Base-by-base conservation (phyloP, 2,888 invertebrate genomes). In the Schizaphis graminum region DNA sequence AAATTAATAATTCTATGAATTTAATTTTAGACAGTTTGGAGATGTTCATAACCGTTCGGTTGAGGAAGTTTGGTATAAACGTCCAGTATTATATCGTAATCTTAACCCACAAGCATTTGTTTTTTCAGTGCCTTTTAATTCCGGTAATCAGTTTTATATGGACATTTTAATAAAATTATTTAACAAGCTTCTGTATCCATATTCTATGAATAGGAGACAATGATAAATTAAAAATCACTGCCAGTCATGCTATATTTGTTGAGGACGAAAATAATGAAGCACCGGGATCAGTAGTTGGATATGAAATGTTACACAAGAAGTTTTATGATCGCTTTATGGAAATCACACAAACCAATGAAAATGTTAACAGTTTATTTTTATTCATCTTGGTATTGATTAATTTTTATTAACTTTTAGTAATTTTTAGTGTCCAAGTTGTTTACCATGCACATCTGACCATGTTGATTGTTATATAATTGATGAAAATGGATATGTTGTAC, bases 51-150 rank as follows among this genome's bases (percentile, higher is more conserved):
- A 96, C 10, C 97, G 97, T 92, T 97, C 98, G 0, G 98, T 98
- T 49, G 98, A 99, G 95, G 98, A 98, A 96, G 97, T 98, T 0
- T 99, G 98, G 98, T 99, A 99, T 96, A 98, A 98, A 96, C 97
- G 98, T 95, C 98, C 99, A 0, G 98, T 99, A 10, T 96, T 98
- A 87, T 98, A 98, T 95, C 98, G 98, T 95, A 97, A 97, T 95
- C 97, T 97, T 87, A 97, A 98, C 95, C 96, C 97, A 16, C 97
- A 98, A 49, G 96, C 98, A 1, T 97, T 98, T 95, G 98, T 98
- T 0, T 97, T 98, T 95, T 97, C 98, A 3, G 97, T 98, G 0
- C 97, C 97, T 0, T 94, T 90, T 94, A 95, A 41, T 95, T 95
- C 61, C 95, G 96, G 94, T 96, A 96, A 61, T 84, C 3, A 53